These are phyloP conservation scores for Drosophila nigrodunni DNA, from an alignment of 1,140 invertebrate species.

Conservation along the genomic window DNA sequence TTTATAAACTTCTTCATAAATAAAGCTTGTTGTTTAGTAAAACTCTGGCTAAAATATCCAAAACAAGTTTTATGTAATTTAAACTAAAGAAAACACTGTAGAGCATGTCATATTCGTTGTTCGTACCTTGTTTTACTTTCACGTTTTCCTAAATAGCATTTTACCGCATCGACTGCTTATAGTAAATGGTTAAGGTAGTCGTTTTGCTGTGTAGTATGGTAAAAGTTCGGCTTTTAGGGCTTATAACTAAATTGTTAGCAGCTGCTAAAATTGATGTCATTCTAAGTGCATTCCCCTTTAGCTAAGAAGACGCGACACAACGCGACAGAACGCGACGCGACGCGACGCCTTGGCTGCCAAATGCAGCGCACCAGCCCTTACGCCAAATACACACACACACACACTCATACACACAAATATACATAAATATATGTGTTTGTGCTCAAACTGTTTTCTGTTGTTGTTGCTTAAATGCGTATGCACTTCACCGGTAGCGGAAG, in stretches of 20 bases:
- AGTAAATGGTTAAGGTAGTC: neutral
- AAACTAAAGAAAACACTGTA: too few relatives aligned
- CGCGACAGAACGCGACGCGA: neutral
- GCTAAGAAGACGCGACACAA: neutral
- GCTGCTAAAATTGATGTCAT: slow-evolving; percentile 55
- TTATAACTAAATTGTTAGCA: slow-evolving; percentile 47
- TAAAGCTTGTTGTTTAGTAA: too few relatives aligned
- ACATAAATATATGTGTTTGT: neutral
- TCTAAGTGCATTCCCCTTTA: slow-evolving; percentile 54
- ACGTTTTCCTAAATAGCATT: too few relatives aligned
- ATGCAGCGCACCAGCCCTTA: slow-evolving; percentile 27
- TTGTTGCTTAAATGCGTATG: slow-evolving; percentile 59
- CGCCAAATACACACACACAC: neutral
- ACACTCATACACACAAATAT: neutral
- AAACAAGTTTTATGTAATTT: too few relatives aligned
- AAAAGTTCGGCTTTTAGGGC: neutral
- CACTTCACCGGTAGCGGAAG: slow-evolving; percentile 57
- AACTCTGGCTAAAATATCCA: too few relatives aligned
- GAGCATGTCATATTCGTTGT: too few relatives aligned
- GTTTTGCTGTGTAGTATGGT: neutral
- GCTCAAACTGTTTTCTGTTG: slow-evolving; percentile 12
- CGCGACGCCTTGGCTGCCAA: slow-evolving; percentile 39
- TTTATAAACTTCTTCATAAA: too few relatives aligned
- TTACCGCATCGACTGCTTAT: too few relatives aligned
- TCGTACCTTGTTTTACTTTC: too few relatives aligned